Base-by-base conservation (phyloP, 2,113 vertebrate genomes). In the Abramis brama region DNA sequence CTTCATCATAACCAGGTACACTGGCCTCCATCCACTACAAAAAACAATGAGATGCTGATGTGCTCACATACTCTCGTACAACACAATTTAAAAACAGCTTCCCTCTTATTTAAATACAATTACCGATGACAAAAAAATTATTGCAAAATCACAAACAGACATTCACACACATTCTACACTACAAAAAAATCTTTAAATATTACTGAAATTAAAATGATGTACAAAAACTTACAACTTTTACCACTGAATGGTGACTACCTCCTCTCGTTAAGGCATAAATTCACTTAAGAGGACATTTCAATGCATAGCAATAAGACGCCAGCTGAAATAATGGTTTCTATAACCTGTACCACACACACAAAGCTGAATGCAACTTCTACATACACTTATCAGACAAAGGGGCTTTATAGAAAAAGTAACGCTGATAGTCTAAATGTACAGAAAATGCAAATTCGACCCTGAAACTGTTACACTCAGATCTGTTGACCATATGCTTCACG, bases 231-330 rank as follows among this genome's bases (percentile, higher is more conserved):
- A n/a, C 33, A 59, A 79, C 52, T 13, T 82, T 66, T 68, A 66
- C 25, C 39, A 47, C 62, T 81, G n/a, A 19, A 64, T 19, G 13
- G 47, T 50, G 43, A 81, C 43, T 19, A n/a, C 47, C 68, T 57
- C 23, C 59, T 19, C 3, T 66, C 25, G 70, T 82, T 82, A 82
- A 82, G 62, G 80, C 45, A 52, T 82, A 70, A 70, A 70, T 11
- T 82, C 45, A 50, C 79, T 82, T 70, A 45, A 82, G 27, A 82
- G 62, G 80, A 52, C 15, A 2, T 33, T 45, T 66, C 17, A 47
- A 70, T 70, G 80, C 80, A 70, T 70, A 82, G 80, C 64, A 36
- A 30, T 66, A 66, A 66, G 43, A 82, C 10, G 9, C 62, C 15
- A 45, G 19, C 60, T 82, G 43, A 82, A 68, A 82, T 10, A 50